These are phyloP conservation scores for Malachius bipustulatus DNA, from an alignment of 2,888 invertebrate species.

Conservation along the genomic window DNA sequence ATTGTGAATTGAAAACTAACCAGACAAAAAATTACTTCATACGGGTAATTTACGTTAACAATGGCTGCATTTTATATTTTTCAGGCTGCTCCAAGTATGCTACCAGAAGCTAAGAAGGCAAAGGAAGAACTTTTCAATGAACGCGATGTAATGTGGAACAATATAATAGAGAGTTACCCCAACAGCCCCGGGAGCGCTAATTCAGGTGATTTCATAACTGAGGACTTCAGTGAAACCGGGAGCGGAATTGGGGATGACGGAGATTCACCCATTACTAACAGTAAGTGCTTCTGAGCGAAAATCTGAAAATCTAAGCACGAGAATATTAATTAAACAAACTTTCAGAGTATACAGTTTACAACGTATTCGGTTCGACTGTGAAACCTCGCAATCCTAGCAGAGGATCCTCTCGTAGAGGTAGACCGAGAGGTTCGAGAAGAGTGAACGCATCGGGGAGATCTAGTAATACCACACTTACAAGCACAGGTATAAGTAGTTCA, in stretches of 20 bases:
- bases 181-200: conserved; percentile 39
- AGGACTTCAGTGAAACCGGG: conserved; percentile 28
- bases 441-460: conserved; percentile 38
- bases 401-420: conserved; percentile 56
- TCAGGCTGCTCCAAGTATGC: too few species aligned
- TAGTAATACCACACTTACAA: neutral
- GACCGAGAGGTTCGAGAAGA: conserved; percentile 62
- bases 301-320: conserved; percentile 6
- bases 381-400: conserved; percentile 38
- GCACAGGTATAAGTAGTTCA: neutral
- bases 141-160: too few species aligned
- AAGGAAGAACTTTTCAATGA: conserved; percentile 23
- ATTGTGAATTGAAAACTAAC: too few species aligned
- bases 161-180: conserved; percentile 36
- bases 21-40: too few species aligned
- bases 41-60: too few species aligned
- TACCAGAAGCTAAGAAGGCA: conserved; percentile 25
- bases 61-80: too few species aligned
- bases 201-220: conserved; percentile 29
- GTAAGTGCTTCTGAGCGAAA: conserved; percentile 27
- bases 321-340: too few species aligned
- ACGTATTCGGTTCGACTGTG: conserved; percentile 33
- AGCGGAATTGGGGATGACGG: conserved; percentile 30
- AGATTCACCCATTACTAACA: conserved; percentile 30
- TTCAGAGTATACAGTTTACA: conserved; percentile 32